Base-by-base conservation (phyloP, 2,888 invertebrate species). In the Agapetus fuscipes region DNA sequence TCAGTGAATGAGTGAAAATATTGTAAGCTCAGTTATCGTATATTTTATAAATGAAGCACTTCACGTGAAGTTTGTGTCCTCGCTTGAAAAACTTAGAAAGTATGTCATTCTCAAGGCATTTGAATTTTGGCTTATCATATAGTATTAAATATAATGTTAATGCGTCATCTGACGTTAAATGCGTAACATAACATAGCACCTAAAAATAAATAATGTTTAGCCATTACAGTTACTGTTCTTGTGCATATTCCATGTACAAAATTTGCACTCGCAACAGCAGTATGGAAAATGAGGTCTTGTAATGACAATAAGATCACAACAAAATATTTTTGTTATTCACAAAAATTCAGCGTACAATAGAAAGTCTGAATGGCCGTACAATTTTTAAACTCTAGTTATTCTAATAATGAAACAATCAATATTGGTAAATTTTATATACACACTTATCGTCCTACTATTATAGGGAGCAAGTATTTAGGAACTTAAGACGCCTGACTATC, bases 381-480 rank as follows among this genome's bases (percentile, higher is more conserved):
- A n/a, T n/a, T n/a, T n/a, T n/a, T n/a, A n/a, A n/a, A n/a, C n/a
- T n/a, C n/a, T n/a, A n/a, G n/a, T n/a, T n/a, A n/a, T n/a, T n/a
- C n/a, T n/a, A n/a, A n/a, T n/a, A n/a, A n/a, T n/a, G n/a, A n/a
- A n/a, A n/a, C n/a, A n/a, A n/a, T n/a, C n/a, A n/a, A n/a, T n/a
- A n/a, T n/a, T n/a, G n/a, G n/a, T n/a, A n/a, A 28, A 28, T 28
- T 41, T 36, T 46, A 46, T 47, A 25, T 48, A 48, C 48, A 48
- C 38, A 35, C 45, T 48, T 48, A 45, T 42, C 33, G 37, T 39
- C 31, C 42, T 39, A 47, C 47, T 45, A 45, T 47, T 39, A 43
- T 44, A 45, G 45, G 48, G 43, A 45, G 42, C 45, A 48, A 45
- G 45, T 48, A 46, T 46, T 43, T 48, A 48, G 48, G 48, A 48